These are phyloP conservation scores for Gnatocerus cornutus DNA, from an alignment of 2,888 invertebrate species.

Conservation along the genomic window DNA sequence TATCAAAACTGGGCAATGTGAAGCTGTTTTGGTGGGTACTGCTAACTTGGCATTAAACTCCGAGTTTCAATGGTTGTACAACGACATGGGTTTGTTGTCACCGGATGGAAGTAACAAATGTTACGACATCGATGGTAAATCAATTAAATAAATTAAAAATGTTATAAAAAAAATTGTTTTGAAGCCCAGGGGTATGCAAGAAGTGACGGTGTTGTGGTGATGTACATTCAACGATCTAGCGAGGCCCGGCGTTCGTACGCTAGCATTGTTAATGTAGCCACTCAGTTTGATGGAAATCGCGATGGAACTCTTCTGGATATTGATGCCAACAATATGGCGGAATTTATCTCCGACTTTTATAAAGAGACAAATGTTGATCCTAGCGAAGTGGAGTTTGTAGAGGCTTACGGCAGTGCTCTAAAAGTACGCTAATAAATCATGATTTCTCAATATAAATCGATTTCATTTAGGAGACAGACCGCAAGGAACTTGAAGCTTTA, in stretches of 20 bases:
- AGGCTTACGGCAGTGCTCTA: slow-evolving; percentile 67
- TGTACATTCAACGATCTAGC: slow-evolving; percentile 82
- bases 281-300: slow-evolving; percentile 75
- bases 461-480: slow-evolving; percentile 65
- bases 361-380: slow-evolving; percentile 70
- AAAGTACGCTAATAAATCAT: too few relatives aligned
- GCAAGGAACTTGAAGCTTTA: slow-evolving; percentile 93
- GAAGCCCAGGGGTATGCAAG: slow-evolving; percentile 86
- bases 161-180: not conserved
- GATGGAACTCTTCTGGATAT: slow-evolving; percentile 65
- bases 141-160: not conserved
- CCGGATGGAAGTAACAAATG: slow-evolving; percentile 77
- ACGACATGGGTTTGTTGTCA: slow-evolving; percentile 77
- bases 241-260: slow-evolving; percentile 74
- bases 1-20: slow-evolving; percentile 88
- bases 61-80: slow-evolving; percentile 76
- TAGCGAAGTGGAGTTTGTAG: slow-evolving; percentile 67
- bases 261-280: slow-evolving; percentile 74
- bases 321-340: slow-evolving; percentile 67
- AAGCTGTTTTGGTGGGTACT: slow-evolving; percentile 93
- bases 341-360: slow-evolving; percentile 75
- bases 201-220: slow-evolving; percentile 84
- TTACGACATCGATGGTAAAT: slow-evolving; percentile 77
- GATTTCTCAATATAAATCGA: too few relatives aligned
- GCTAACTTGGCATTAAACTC: slow-evolving; percentile 83